These are phyloP conservation scores for Brenthis hecate DNA, from an alignment of 2,888 invertebrate genomes.

Conservation along the genomic window DNA sequence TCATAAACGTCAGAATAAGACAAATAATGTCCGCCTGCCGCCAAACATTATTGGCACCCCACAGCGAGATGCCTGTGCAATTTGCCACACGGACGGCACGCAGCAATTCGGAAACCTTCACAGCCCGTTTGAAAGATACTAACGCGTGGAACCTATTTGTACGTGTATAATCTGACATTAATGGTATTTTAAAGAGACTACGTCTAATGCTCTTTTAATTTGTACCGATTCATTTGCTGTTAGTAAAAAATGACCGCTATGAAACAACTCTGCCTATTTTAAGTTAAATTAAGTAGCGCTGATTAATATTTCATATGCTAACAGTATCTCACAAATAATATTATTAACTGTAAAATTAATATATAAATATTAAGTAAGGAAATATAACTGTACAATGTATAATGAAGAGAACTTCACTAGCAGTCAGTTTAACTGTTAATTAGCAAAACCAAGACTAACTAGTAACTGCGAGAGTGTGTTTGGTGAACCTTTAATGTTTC, in stretches of 20 bases:
- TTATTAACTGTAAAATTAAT: background rate
- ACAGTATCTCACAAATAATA: no score
- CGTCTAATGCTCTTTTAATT: constrained; percentile 19
- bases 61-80: constrained; percentile 37
- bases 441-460: constrained; percentile 3
- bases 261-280: constrained; percentile 2
- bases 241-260: constrained; percentile 9
- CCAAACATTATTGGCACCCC: constrained; percentile 30
- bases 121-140: constrained; percentile 9
- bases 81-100: constrained; percentile 37
- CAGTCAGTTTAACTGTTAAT: constrained; percentile 11
- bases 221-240: constrained; percentile 2
- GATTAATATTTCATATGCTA: background rate
- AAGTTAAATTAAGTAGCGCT: constrained; percentile 8
- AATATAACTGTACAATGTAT: constrained; percentile 3
- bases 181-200: constrained; percentile 13
- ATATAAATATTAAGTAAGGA: constrained; percentile 2
- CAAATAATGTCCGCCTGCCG: constrained; percentile 24
- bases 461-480: constrained; percentile 4
- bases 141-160: constrained; percentile 12
- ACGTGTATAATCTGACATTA: constrained; percentile 6
- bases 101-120: constrained; percentile 39
- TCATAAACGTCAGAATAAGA: constrained; percentile 27
- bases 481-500: constrained; percentile 30
- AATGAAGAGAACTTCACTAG: constrained; percentile 5